A percentile compares a stretch with the other conserved stretches of the same genome.
phyloP scores from a whole-genome alignment of 2,113 vertebrate species.

The Scartelaos histophorus region DNA sequence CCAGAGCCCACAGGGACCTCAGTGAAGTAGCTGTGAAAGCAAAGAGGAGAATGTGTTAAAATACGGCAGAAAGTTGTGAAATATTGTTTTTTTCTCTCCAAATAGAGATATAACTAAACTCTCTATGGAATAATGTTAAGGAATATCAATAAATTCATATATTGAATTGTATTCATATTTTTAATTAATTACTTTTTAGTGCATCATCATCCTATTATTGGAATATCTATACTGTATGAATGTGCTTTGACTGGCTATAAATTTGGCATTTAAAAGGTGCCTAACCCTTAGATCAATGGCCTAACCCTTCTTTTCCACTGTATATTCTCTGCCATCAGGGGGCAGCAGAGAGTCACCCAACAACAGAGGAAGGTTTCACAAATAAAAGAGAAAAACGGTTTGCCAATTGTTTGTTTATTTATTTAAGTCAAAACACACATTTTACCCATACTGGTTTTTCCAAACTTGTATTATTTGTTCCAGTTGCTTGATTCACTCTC shows the following conservation, averaged over 20 bases:
- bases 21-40: background rate
- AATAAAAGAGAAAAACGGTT: constrained; percentile 25
- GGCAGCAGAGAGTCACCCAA: constrained; percentile 32
- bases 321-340: constrained; percentile 41
- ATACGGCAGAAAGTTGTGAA: too few relatives aligned
- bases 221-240: background rate
- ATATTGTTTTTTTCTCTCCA: too few relatives aligned
- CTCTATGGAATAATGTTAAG: too few relatives aligned
- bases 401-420: constrained; percentile 71
- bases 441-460: constrained; percentile 70
- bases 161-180: background rate
- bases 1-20: background rate
- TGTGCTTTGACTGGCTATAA: background rate
- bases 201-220: background rate
- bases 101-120: too few relatives aligned
- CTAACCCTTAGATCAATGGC: too few relatives aligned
- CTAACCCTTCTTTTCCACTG: too few relatives aligned
- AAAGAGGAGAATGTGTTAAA: background rate
- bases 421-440: constrained; percentile 79
- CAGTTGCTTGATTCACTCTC: constrained; percentile 61
- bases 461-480: constrained; percentile 64
- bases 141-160: background rate
- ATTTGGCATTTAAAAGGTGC: background rate
- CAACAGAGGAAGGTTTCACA: constrained; percentile 9
- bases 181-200: background rate